phyloP scores from a whole-genome alignment of 1,140 invertebrate genomes.

The Atopsyche davidsoni region DNA sequence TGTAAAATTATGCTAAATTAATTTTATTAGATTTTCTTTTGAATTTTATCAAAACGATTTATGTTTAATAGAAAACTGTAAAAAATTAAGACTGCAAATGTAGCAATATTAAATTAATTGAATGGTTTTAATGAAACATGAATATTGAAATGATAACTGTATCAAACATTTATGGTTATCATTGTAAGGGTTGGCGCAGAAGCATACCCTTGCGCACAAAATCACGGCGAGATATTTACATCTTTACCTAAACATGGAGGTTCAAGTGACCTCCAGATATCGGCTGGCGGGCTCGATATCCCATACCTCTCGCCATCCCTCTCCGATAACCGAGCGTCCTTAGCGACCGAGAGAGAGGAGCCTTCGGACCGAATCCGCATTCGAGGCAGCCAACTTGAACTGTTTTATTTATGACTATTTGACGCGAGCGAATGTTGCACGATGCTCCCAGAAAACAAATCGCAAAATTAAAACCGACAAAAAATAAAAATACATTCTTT shows the following conservation, averaged over 20 bases:
- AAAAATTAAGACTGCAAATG: too few relatives aligned
- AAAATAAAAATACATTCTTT: background rate
- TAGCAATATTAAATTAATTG: background rate
- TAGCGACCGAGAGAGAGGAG: conserved; percentile 11
- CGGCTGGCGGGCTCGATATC: conserved; percentile 16
- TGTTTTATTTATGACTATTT: conserved; percentile 29
- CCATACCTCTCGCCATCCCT: conserved; percentile 3
- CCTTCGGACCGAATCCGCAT: conserved; percentile 4
- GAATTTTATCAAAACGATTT: too few relatives aligned
- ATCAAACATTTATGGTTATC: too few relatives aligned
- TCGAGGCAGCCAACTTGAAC: conserved; percentile 11
- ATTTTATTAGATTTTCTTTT: too few relatives aligned
- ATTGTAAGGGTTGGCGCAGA: too few relatives aligned
- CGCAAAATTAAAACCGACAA: too few relatives aligned
- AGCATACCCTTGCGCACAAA: conserved; percentile 10
- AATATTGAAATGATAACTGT: too few relatives aligned
- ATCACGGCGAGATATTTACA: conserved; percentile 21
- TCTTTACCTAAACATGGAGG: conserved; percentile 27
- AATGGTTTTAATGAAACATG: background rate
- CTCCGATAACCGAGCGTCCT: background rate
- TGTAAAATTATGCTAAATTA: too few relatives aligned
- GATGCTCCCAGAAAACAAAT: conserved; percentile 12
- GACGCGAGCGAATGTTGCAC: conserved; percentile 21
- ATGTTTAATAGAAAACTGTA: too few relatives aligned
- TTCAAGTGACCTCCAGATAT: conserved; percentile 30